Conservation (phyloP, 2,888 invertebrate species). For the Cosmorhoe ocellata region DNA sequence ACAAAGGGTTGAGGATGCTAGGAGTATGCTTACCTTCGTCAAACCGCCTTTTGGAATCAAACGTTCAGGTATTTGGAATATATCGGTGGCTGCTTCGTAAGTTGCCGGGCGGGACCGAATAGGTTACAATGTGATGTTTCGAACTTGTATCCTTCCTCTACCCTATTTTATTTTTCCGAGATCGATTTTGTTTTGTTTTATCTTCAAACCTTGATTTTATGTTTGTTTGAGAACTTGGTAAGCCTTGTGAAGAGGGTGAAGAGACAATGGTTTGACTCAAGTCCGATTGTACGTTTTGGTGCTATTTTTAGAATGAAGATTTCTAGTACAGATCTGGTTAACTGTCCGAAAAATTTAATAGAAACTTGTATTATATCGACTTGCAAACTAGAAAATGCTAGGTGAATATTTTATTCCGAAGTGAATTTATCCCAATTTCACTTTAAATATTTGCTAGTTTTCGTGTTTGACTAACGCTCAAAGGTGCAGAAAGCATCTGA, state of each 20-base stretch:
- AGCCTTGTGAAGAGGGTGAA: slow-evolving; percentile 17
- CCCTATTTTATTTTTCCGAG: slow-evolving; percentile 19
- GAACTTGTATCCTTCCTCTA: slow-evolving; percentile 17
- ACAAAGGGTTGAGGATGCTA: slow-evolving; percentile 76
- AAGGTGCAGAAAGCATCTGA: slow-evolving; percentile 36
- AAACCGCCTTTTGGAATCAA: slow-evolving; percentile 70
- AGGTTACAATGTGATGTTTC: slow-evolving; percentile 36
- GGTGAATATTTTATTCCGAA: slow-evolving; percentile 5
- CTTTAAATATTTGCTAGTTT: slow-evolving; percentile 20
- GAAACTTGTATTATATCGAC: not conserved
- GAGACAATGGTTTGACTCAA: slow-evolving; percentile 13
- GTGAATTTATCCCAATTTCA: slow-evolving; percentile 14
- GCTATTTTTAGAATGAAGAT: too few relatives aligned
- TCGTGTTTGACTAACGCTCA: slow-evolving; percentile 33
- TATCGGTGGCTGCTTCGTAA: slow-evolving; percentile 48
- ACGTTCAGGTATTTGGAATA: slow-evolving; percentile 69
- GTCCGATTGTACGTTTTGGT: not conserved
- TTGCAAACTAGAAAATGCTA: not conserved
- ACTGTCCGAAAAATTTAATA: too few relatives aligned
- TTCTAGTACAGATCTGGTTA: too few relatives aligned
- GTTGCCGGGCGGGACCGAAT: slow-evolving; percentile 27
- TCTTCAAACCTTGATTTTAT: slow-evolving; percentile 26
- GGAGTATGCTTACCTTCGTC: slow-evolving; percentile 73
- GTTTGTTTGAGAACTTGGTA: slow-evolving; percentile 22
- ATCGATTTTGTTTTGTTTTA: slow-evolving; percentile 26